Evolutionary conservation across 2,113 vertebrate genomes (phyloP).

Genomic region (Fregetta grallaria): DNA sequence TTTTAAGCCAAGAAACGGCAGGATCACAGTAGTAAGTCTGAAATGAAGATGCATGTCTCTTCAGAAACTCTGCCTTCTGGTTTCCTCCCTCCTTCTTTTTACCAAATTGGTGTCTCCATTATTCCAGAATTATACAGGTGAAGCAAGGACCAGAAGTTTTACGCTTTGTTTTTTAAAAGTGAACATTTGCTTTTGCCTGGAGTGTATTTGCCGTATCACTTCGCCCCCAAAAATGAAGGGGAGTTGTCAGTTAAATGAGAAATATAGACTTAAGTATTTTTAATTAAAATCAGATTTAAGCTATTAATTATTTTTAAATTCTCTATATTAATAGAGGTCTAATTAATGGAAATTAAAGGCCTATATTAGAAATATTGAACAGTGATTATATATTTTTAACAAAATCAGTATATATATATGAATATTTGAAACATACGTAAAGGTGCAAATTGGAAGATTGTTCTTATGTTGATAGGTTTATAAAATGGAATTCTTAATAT

Average conservation of each 20-base stretch:
- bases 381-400: constrained; percentile 55
- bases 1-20: constrained; percentile 53
- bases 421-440: neutral
- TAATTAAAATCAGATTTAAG: constrained; percentile 47
- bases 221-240: neutral
- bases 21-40: constrained; percentile 26
- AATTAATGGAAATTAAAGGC: constrained; percentile 27
- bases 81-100: neutral
- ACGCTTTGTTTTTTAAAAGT: neutral
- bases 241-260: neutral
- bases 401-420: constrained; percentile 9
- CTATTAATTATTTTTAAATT: constrained; percentile 40
- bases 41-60: constrained; percentile 19
- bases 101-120: neutral
- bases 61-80: neutral
- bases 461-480: constrained; percentile 16
- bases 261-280: constrained; percentile 34
- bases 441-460: neutral
- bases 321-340: constrained; percentile 25
- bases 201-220: constrained; percentile 16
- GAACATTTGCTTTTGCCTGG: neutral
- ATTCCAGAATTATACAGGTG: neutral
- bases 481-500: constrained; percentile 1
- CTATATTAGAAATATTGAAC: constrained; percentile 45
- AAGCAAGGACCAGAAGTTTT: constrained; percentile 4